phyloP scores from a whole-genome alignment of 2,888 invertebrate species.

The Xestoiulus laeticollis region DNA sequence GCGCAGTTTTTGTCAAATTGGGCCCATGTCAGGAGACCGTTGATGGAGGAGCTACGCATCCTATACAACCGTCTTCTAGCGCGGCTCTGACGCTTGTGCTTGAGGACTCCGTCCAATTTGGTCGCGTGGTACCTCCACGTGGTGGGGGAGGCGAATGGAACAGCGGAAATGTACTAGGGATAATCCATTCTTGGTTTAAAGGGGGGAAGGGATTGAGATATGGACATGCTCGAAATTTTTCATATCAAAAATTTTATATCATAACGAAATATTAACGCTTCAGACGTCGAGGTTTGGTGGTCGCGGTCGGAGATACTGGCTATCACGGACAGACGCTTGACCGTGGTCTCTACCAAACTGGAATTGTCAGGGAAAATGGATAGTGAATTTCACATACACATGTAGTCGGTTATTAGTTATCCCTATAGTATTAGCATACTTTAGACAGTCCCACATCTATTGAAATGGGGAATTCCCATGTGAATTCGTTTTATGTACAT shows the following conservation, averaged over 20 bases:
- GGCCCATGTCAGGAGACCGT: constrained; percentile 65
- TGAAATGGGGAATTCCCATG: no score
- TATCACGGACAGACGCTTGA: not conserved
- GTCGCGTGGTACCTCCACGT: not conserved
- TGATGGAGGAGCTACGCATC: not conserved
- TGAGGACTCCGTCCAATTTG: not conserved
- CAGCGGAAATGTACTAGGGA: constrained; percentile 48
- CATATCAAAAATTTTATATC: not conserved
- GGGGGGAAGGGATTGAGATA: not conserved
- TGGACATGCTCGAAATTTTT: not conserved
- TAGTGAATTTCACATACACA: no score
- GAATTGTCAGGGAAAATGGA: not conserved
- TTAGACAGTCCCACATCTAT: no score
- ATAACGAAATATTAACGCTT: not conserved
- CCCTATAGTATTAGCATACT: no score
- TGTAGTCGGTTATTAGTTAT: no score
- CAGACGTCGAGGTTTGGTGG: not conserved
- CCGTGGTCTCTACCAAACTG: not conserved
- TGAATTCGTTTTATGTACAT: no score
- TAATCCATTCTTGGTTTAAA: not conserved
- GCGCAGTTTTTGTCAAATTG: constrained; percentile 64
- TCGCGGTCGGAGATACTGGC: not conserved
- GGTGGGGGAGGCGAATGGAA: constrained; percentile 47
- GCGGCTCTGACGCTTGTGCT: constrained; percentile 5
- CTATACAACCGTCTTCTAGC: not conserved